Conservation (phyloP, 2,888 invertebrate species). For the Malacosoma neustria region DNA sequence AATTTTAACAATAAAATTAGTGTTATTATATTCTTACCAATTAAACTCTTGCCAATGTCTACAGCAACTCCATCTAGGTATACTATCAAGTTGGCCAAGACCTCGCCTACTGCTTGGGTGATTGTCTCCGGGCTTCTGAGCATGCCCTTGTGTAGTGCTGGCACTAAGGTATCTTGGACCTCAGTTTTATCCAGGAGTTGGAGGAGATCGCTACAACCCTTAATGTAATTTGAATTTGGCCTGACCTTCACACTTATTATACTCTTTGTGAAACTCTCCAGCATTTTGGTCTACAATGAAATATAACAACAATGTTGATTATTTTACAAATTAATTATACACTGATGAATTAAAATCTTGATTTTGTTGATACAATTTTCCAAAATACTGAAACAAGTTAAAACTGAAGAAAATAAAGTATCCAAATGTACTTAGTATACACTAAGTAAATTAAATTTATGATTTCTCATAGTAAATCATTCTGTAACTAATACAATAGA, state of each 20-base stretch:
- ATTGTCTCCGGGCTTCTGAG: constrained; percentile 95
- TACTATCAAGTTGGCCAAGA: constrained; percentile 81
- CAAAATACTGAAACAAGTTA: no score
- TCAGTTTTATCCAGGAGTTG: constrained; percentile 77
- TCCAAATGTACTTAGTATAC: no score
- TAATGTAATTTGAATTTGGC: constrained; percentile 80
- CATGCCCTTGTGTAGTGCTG: constrained; percentile 93
- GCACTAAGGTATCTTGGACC: constrained; percentile 83
- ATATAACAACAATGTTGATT: constrained; percentile 13
- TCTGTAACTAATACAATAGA: no score
- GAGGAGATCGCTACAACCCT: constrained; percentile 79
- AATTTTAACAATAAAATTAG: no score
- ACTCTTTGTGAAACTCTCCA: constrained; percentile 84
- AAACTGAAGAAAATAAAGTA: no score
- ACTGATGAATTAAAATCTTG: not conserved
- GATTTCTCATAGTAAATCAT: no score
- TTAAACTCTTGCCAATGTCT: constrained; percentile 88
- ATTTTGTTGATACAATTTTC: not conserved
- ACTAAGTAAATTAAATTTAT: no score
- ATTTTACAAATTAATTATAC: no score
- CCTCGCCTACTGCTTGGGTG: constrained; percentile 85
- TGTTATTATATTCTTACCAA: constrained; percentile 65
- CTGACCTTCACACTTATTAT: constrained; percentile 85
- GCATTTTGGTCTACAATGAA: constrained; percentile 74
- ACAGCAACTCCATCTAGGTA: constrained; percentile 85